Conservation (phyloP, 2,113 vertebrate species). For the Tapirus terrestris region DNA sequence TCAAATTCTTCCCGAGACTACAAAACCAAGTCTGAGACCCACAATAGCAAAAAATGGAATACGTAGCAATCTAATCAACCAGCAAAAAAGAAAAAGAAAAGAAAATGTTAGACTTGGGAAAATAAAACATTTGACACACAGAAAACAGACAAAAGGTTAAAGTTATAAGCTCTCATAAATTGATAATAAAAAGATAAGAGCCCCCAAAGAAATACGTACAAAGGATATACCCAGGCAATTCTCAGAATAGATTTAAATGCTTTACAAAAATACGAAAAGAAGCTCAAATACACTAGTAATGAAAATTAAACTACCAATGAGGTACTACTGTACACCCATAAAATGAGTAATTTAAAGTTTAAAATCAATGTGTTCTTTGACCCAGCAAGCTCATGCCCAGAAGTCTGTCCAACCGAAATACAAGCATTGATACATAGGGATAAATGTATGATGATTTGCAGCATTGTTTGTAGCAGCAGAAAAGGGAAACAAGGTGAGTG, state of each 20-base stretch:
- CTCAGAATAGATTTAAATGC: neutral
- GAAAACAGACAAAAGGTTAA: neutral
- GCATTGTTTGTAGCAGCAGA: neutral
- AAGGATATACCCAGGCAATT: neutral
- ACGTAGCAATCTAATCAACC: neutral
- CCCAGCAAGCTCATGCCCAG: neutral
- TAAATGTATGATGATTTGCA: accelerated
- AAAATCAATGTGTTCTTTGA: neutral
- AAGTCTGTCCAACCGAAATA: neutral
- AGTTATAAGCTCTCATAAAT: neutral
- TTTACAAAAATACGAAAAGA: neutral
- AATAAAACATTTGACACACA: neutral
- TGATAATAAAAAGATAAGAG: neutral
- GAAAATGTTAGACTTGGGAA: neutral
- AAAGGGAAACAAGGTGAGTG: neutral
- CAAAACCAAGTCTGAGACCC: neutral
- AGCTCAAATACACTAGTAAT: neutral
- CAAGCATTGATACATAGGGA: neutral
- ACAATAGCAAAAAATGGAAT: neutral
- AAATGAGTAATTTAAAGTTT: neutral
- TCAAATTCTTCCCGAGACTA: neutral
- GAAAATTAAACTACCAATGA: neutral
- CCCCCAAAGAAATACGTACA: neutral
- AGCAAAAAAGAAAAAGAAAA: neutral
- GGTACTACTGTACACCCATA: neutral